A percentile compares a stretch with the other conserved stretches of the same genome.
Evolutionary conservation across 2,888 invertebrate species (phyloP).

Genomic region (Auanema freiburgensis): DNA sequence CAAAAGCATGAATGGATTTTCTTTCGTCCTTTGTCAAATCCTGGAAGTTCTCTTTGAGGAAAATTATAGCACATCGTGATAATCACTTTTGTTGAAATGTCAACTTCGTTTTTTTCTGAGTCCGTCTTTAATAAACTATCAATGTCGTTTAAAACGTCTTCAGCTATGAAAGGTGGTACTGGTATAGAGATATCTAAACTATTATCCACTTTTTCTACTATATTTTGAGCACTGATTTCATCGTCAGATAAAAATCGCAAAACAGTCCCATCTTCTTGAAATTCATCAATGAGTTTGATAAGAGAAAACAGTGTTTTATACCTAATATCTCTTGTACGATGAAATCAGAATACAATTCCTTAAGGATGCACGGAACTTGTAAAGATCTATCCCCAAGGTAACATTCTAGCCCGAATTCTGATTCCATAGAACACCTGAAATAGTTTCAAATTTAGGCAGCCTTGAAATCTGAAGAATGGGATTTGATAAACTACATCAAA

Average conservation of each 20-base stretch:
- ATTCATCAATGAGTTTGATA: neutral
- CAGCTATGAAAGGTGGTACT: slow-evolving; percentile 24
- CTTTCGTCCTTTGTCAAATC: slow-evolving; percentile 43
- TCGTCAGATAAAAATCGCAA: slow-evolving; percentile 23
- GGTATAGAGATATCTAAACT: too few relatives aligned
- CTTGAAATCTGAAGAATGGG: too few relatives aligned
- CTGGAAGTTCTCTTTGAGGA: slow-evolving; percentile 16
- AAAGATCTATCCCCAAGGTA: slow-evolving; percentile 25
- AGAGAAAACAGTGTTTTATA: neutral
- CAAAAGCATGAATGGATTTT: slow-evolving; percentile 37
- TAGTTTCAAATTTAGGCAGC: too few relatives aligned
- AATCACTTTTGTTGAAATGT: slow-evolving; percentile 11
- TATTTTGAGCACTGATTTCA: slow-evolving; percentile 5
- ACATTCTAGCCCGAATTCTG: slow-evolving; percentile 39
- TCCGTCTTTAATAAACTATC: slow-evolving; percentile 18
- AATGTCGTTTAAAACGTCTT: slow-evolving; percentile 17
- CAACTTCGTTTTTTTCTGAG: slow-evolving; percentile 16
- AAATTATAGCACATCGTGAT: too few relatives aligned
- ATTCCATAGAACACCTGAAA: slow-evolving; percentile 27
- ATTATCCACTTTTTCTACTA: neutral
- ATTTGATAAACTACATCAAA: too few relatives aligned
- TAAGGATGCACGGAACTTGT: slow-evolving; percentile 47
- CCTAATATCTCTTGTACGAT: slow-evolving; percentile 53
- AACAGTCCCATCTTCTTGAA: slow-evolving; percentile 27
- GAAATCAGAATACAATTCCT: slow-evolving; percentile 57